Evolutionary conservation across 2,888 invertebrate genomes (phyloP).

Genomic region (Athetis lepigone): DNA sequence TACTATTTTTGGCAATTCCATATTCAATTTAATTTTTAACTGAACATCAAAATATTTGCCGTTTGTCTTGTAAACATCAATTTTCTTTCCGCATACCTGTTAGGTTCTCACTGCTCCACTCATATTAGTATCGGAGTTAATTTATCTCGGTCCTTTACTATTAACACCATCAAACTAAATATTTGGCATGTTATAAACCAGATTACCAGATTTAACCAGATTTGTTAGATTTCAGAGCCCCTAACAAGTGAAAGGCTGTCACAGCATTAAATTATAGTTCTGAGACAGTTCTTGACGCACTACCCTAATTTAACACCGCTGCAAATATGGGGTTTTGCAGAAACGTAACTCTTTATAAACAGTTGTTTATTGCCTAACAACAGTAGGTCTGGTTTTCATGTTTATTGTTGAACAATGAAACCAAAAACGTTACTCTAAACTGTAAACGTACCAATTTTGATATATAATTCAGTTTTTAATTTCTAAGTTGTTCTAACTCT

Average conservation of each 20-base stretch:
- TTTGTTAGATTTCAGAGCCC: slow-evolving; percentile 35
- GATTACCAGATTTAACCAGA: too few species aligned
- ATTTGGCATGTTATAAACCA: slow-evolving; percentile 42
- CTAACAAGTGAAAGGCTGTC: slow-evolving; percentile 52
- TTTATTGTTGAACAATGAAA: neutral
- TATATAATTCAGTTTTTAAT: too few species aligned
- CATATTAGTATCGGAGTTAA: slow-evolving; percentile 2
- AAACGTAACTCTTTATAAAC: slow-evolving; percentile 20
- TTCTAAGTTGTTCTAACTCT: too few species aligned
- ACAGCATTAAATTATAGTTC: slow-evolving; percentile 29
- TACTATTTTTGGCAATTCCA: neutral
- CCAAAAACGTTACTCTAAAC: neutral
- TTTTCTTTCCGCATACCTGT: neutral
- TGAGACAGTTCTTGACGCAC: slow-evolving; percentile 42
- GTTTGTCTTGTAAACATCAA: neutral
- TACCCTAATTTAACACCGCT: slow-evolving; percentile 30
- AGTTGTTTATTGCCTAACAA: neutral
- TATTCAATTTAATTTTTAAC: neutral
- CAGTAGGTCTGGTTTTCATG: slow-evolving; percentile 3
- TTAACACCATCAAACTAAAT: slow-evolving; percentile 19
- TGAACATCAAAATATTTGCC: slow-evolving; percentile 1
- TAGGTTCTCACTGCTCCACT: neutral
- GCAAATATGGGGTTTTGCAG: slow-evolving; percentile 29
- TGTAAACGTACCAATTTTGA: too few species aligned
- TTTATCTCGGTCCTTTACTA: slow-evolving; percentile 1